Evolutionary conservation across 2,113 vertebrate genomes (phyloP).

Genomic region (Petrocephalus zakoni): DNA sequence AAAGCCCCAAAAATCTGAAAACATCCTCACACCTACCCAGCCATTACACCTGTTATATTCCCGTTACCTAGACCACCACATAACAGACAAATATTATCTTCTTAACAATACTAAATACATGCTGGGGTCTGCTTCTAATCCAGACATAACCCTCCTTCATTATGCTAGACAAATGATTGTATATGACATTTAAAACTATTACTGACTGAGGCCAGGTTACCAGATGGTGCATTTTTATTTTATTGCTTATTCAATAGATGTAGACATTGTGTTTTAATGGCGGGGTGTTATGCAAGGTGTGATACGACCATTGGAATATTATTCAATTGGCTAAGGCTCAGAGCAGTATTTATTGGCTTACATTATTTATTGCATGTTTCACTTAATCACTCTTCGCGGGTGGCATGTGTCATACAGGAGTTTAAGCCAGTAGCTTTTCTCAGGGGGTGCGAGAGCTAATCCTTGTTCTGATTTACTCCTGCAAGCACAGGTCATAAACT

Average conservation of each 20-base stretch:
- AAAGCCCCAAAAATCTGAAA: background rate
- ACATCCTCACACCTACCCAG: background rate
- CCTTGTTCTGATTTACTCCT: background rate
- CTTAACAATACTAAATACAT: background rate
- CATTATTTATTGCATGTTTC: background rate
- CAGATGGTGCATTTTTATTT: background rate
- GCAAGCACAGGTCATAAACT: background rate
- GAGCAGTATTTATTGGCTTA: background rate
- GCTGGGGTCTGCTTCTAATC: background rate
- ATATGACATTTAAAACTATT: background rate
- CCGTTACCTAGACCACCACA: background rate
- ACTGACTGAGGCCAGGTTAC: background rate
- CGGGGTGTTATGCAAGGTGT: background rate
- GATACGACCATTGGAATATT: background rate
- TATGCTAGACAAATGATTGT: background rate
- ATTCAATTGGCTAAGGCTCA: background rate
- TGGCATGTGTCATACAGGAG: background rate
- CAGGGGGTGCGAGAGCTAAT: background rate
- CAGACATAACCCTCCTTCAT: background rate
- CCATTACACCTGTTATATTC: background rate
- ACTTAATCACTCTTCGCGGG: background rate
- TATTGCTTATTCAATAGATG: background rate
- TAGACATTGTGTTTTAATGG: background rate
- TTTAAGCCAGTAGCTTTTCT: background rate
- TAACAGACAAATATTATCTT: background rate